Evolutionary conservation across 2,888 invertebrate species (phyloP).

Genomic region (Hesperia comma): DNA sequence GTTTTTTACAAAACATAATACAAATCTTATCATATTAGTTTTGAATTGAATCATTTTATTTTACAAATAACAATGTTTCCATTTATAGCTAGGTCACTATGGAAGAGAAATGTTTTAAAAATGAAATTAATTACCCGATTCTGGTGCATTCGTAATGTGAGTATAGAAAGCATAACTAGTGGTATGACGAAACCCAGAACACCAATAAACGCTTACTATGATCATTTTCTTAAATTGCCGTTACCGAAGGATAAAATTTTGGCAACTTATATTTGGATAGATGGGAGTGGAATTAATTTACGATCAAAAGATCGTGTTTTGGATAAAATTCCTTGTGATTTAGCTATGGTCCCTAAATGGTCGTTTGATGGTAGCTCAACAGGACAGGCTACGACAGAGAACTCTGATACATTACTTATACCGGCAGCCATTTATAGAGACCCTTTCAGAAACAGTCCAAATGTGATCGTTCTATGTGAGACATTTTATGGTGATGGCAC

Average conservation of each 20-base stretch:
- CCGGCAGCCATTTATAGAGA: conserved; percentile 96
- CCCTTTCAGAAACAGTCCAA: conserved; percentile 94
- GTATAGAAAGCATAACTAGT: conserved; percentile 48
- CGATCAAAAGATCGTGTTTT: conserved; percentile 88
- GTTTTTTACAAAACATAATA: background rate
- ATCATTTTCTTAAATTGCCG: conserved; percentile 71
- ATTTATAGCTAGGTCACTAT: background rate
- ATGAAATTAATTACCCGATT: background rate
- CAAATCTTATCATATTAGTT: background rate
- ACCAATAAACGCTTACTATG: conserved; percentile 56
- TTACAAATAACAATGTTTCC: conserved; percentile 8
- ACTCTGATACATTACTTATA: conserved; percentile 94
- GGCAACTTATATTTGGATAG: conserved; percentile 91
- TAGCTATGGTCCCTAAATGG: conserved; percentile 88
- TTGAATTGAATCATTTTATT: background rate
- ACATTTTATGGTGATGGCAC: conserved; percentile 89
- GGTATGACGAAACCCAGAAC: conserved; percentile 50
- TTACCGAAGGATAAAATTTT: conserved; percentile 84
- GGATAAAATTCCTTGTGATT: conserved; percentile 82
- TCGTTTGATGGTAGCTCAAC: conserved; percentile 98
- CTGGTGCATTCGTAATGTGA: conserved; percentile 36
- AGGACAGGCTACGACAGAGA: conserved; percentile 91
- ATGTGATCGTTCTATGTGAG: conserved; percentile 94
- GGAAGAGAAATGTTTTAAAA: conserved; percentile 6
- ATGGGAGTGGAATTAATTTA: conserved; percentile 89